Base-by-base conservation (phyloP, 2,113 vertebrate genomes). In the Lophochroa leadbeateri region DNA sequence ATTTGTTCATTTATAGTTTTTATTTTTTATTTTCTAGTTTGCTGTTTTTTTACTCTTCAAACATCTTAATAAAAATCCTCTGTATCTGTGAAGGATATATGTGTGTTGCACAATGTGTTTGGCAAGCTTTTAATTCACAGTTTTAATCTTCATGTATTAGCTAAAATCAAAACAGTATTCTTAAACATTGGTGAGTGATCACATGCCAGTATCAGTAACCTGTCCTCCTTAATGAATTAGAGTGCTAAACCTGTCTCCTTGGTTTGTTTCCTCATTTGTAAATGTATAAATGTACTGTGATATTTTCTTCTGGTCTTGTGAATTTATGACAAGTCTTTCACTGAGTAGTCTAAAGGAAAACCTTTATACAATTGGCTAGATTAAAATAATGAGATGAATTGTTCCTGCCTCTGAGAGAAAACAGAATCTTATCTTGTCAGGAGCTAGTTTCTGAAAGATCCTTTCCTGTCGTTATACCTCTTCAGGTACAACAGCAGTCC, bases 1-100 rank as follows among this genome's bases (percentile, higher is more conserved):
- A 86, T 97, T 97, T 96, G 91, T 97, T 97, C 90, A 82, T 93
- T 96, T 86, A 61, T 81, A 35, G 46, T 50, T 81, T 78, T 78
- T 33, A 12, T 20, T 18, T 65, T 79, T 77, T 77, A 44, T 53
- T 46, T 50, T 67, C 81, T 28, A 33, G 7, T 37, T 63, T 61
- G 23, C 24, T 61, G 15, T 5, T 4, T 9, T 24, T 64, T 57
- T 60, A 27, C 78, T 83, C 91, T 91, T 80, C 17, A 86, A 58
- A 29, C 21, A n/a, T 50, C 47, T 90, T 82, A 53, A 77, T 82
- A 58, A 28, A 88, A 80, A 70, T 44, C 4, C 4, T 33, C 39
- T 43, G 46, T 12, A 21, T 61, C 13, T 86, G 35, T n/a, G 71
- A 75, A 72, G 47, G 47, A 15, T 67, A 6, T 19, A 19, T 20